Evolutionary conservation across 2,888 invertebrate genomes (phyloP).

Genomic region (Cyaniris semiargus): DNA sequence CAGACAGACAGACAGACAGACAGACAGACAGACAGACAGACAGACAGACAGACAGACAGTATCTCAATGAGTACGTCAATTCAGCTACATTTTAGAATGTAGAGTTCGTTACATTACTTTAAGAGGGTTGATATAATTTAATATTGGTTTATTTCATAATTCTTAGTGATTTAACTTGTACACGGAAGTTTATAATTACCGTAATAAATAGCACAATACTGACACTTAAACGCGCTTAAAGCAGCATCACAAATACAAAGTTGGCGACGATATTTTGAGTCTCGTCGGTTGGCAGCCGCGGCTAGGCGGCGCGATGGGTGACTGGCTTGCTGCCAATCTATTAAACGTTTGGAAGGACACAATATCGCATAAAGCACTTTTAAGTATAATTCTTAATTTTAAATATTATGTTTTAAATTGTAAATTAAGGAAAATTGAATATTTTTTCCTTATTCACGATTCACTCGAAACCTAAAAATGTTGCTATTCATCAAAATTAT

Average conservation of each 20-base stretch:
- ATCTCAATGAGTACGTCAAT: no score
- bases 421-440: background rate
- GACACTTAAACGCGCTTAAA: slow-evolving; percentile 19
- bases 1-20: no score
- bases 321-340: slow-evolving; percentile 45
- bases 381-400: background rate
- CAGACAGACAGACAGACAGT: no score
- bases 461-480: background rate
- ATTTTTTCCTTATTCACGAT: no score
- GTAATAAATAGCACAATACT: slow-evolving; percentile 29
- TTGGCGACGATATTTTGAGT: slow-evolving; percentile 38
- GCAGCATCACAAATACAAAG: slow-evolving; percentile 15
- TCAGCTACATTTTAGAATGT: no score
- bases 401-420: background rate
- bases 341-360: slow-evolving; percentile 33
- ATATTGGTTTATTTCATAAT: background rate
- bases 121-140: no score
- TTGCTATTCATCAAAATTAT: background rate
- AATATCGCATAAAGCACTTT: background rate
- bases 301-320: slow-evolving; percentile 40
- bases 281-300: slow-evolving; percentile 46
- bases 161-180: background rate
- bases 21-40: no score
- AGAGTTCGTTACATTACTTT: no score
- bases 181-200: slow-evolving; percentile 33